Conservation (phyloP, 2,113 vertebrate species). For the Lethenteron reissneri region DNA sequence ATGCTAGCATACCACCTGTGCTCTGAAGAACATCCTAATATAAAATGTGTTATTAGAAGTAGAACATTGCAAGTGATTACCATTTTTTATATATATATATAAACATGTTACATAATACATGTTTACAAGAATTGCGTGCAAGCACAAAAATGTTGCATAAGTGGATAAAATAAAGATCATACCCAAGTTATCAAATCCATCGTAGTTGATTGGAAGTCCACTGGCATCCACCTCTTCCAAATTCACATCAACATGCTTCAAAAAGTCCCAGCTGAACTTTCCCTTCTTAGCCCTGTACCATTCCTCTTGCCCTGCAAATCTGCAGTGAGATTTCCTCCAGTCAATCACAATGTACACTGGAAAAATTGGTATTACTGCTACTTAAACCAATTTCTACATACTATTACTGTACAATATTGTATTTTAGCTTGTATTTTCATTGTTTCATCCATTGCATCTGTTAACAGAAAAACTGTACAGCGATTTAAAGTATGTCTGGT, state of each 20-base stretch:
- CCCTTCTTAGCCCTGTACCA: slow-evolving; percentile 23
- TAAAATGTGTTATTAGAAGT: neutral
- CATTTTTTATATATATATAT: neutral
- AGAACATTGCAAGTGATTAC: too few species aligned
- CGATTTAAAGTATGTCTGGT: too few species aligned
- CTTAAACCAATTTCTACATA: too few species aligned
- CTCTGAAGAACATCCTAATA: neutral
- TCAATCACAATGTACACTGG: too few species aligned
- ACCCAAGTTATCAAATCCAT: slow-evolving; percentile 39
- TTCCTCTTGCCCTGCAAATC: slow-evolving; percentile 29
- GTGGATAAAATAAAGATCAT: slow-evolving; percentile 11
- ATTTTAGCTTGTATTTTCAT: too few species aligned
- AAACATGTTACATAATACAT: neutral
- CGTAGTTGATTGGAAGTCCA: slow-evolving; percentile 26
- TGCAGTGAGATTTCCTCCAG: slow-evolving; percentile 12
- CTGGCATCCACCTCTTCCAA: slow-evolving; percentile 42
- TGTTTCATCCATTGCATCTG: too few species aligned
- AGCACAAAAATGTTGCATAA: neutral
- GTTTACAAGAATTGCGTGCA: neutral
- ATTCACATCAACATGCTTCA: slow-evolving; percentile 12
- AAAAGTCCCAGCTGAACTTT: slow-evolving; percentile 20
- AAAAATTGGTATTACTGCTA: too few species aligned
- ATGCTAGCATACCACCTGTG: neutral
- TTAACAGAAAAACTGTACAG: too few species aligned
- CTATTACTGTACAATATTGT: too few species aligned